Evolutionary conservation across 2,113 vertebrate species (phyloP).

Genomic region (Bufo gargarizans): DNA sequence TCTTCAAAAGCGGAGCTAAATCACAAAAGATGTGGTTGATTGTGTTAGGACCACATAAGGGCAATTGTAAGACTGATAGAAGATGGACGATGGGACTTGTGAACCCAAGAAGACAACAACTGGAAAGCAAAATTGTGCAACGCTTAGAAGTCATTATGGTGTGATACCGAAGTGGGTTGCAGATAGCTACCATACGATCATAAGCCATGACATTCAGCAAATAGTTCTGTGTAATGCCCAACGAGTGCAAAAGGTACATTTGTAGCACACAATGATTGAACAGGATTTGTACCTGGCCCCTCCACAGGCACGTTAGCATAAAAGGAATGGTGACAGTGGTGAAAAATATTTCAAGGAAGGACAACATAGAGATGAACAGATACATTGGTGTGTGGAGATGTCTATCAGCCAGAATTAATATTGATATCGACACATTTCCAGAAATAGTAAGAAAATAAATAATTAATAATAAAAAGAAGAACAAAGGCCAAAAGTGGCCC

Average conservation of each 20-base stretch:
- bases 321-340: constrained; percentile 35
- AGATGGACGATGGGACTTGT: constrained; percentile 6
- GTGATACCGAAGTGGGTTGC: constrained; percentile 26
- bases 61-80: background rate
- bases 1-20: constrained; percentile 3
- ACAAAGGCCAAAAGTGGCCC: constrained; percentile 38
- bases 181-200: constrained; percentile 31
- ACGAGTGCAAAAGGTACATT: constrained; percentile 45
- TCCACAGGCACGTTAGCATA: constrained; percentile 30
- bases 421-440: constrained; percentile 62
- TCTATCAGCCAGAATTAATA: constrained; percentile 60
- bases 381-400: constrained; percentile 35
- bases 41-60: constrained; percentile 28
- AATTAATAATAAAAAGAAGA: constrained; percentile 59
- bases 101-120: constrained; percentile 21
- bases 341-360: constrained; percentile 27
- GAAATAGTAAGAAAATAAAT: constrained; percentile 62
- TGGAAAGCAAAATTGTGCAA: background rate
- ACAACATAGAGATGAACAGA: constrained; percentile 25
- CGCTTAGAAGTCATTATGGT: constrained; percentile 14
- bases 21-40: constrained; percentile 41
- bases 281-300: constrained; percentile 38
- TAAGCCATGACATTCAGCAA: constrained; percentile 29
- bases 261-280: constrained; percentile 1
- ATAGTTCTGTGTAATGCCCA: constrained; percentile 4